Base-by-base conservation (phyloP, 1,140 invertebrate species). In the Polypedilum vanderplanki region DNA sequence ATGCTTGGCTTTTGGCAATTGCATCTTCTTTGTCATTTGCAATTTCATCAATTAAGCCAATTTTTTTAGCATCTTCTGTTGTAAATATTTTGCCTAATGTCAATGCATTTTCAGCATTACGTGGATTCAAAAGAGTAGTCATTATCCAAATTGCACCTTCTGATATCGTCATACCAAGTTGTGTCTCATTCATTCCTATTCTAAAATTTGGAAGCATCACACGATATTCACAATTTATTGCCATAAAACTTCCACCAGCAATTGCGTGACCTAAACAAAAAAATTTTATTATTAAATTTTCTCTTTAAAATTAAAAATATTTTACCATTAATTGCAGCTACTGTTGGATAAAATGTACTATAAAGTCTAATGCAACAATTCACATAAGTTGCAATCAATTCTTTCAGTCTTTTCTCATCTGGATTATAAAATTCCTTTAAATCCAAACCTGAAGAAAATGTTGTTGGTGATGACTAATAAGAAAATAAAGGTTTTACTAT, bases 381-480 rank as follows among this genome's bases (percentile, higher is more conserved):
- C 84, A 95, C 93, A 5, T 95, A 80, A 3, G 87, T 84, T 4
- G 83, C 84, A 93, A 93, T 96, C 80, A 93, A 96, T 74, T 87
- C 81, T 74, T 85, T 86, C 3, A 89, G 80, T 78, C 91, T 85
- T 46, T 90, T 88, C 41, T 86, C 79, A 74, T 93, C 87, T 0
- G 91, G 88, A 80, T 94, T 90, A 79, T 93, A 94, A 89, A 96
- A 91, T 85, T 96, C 93, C 81, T 90, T 86, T 20, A 96, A 92
- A 78, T 96, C 94, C 40, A 96, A 82, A 12, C 94, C 94, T 76
- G 88, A 93, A 57, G 88, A 91, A 81, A 95, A 96, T 70, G 94
- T 86, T 74, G 87, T 90, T 18, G 90, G 87, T 40, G 89, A 86
- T 9, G 87, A 84, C 90, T 92, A 80, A 85, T 86, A 41, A 17